These are phyloP conservation scores for Monarcha castaneiventris DNA, from an alignment of 2,113 vertebrate species.

Conservation along the genomic window DNA sequence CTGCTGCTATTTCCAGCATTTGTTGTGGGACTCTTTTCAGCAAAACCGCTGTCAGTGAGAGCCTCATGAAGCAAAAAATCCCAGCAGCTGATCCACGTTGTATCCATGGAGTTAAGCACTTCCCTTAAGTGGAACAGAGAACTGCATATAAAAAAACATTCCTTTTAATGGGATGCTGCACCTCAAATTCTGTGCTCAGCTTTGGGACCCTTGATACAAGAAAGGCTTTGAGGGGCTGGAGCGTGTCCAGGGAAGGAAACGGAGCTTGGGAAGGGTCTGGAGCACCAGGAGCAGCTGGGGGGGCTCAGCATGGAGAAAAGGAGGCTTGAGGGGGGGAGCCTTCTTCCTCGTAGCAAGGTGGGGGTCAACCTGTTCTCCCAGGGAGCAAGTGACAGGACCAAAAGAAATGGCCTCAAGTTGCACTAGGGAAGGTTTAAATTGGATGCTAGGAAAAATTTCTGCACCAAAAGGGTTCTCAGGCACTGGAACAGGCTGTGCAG, in stretches of 20 bases:
- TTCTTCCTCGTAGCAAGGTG: too few species aligned
- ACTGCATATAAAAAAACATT: not conserved
- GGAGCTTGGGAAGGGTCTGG: not conserved
- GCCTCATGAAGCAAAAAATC: not conserved
- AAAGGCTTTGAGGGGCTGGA: not conserved
- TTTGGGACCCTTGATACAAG: not conserved
- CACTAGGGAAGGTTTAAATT: not conserved
- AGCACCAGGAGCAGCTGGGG: not conserved
- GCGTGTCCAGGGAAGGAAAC: not conserved
- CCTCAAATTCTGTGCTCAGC: not conserved
- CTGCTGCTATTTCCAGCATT: not conserved
- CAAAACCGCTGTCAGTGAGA: not conserved
- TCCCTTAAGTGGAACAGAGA: not conserved
- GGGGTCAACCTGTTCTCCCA: not conserved
- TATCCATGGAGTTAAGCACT: not conserved
- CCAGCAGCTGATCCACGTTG: not conserved
- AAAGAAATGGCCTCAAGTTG: not conserved
- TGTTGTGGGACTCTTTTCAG: not conserved
- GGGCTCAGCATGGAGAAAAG: not conserved
- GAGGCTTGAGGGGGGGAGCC: fast-evolving
- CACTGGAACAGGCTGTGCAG: not conserved
- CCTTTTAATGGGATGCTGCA: not conserved
- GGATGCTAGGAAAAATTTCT: not conserved
- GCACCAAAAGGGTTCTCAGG: fast-evolving
- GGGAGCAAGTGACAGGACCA: not conserved